Evolutionary conservation across 2,797 vertebrate genomes (phyloP).

Genomic region (Pantherophis alleghaniensis): DNA sequence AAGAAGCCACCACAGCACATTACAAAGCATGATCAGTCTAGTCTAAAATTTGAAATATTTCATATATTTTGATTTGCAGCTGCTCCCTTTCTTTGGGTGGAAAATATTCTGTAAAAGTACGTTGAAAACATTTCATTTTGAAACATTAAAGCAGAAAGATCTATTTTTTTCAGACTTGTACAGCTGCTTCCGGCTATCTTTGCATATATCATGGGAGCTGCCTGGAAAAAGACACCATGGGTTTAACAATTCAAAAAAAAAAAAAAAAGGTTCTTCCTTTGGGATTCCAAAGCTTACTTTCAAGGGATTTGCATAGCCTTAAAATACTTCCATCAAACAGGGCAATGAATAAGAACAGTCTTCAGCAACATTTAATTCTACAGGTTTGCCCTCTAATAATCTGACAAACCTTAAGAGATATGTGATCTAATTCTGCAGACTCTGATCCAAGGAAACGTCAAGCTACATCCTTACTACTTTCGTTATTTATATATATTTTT

Average conservation of each 20-base stretch:
- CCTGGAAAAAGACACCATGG: neutral
- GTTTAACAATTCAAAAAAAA: neutral
- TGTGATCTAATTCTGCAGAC: neutral
- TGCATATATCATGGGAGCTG: neutral
- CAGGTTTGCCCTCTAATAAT: neutral
- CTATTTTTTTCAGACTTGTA: neutral
- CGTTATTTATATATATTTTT: neutral
- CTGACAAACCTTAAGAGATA: neutral
- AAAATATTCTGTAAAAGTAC: neutral
- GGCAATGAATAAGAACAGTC: neutral
- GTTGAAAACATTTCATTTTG: neutral
- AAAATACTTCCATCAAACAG: neutral
- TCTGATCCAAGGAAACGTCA: neutral
- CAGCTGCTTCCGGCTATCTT: neutral
- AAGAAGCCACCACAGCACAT: neutral
- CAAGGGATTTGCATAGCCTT: neutral
- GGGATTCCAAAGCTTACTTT: neutral
- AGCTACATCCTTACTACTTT: neutral
- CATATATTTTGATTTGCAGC: conserved; percentile 1
- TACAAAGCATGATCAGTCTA: neutral
- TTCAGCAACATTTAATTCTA: neutral
- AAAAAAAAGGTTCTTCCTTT: neutral
- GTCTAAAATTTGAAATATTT: neutral
- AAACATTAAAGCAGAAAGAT: neutral
- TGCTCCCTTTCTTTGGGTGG: neutral